Evolutionary conservation across 2,888 invertebrate genomes (phyloP).

Genomic region (Trissolcus brochymenae): DNA sequence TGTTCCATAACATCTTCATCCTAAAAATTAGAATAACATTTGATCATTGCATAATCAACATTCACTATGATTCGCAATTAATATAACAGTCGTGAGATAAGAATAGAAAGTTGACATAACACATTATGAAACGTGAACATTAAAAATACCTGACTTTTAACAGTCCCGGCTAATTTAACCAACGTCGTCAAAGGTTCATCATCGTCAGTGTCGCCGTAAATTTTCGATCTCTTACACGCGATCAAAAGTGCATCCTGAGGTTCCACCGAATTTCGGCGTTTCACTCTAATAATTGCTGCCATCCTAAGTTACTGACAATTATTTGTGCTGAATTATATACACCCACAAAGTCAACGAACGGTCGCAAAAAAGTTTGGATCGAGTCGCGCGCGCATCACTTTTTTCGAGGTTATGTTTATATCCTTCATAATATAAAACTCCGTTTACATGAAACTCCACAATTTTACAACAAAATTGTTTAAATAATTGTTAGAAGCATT

Average conservation of each 20-base stretch:
- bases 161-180: conserved; percentile 85
- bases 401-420: too few species aligned
- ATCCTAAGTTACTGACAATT: conserved; percentile 7
- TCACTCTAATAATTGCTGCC: conserved; percentile 45
- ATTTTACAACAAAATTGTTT: too few species aligned
- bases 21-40: conserved; percentile 69
- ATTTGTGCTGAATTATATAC: background rate
- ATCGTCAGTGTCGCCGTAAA: conserved; percentile 75
- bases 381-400: too few species aligned
- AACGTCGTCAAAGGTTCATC: conserved; percentile 77
- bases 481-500: too few species aligned
- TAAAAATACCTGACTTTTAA: conserved; percentile 79
- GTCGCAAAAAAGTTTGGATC: background rate
- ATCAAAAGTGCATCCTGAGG: conserved; percentile 84
- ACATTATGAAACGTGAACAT: conserved; percentile 63
- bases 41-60: too few species aligned
- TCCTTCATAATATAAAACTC: background rate
- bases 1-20: conserved; percentile 70
- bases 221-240: conserved; percentile 83
- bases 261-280: conserved; percentile 35
- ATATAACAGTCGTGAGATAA: too few species aligned
- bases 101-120: too few species aligned
- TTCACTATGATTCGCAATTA: too few species aligned
- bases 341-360: background rate
- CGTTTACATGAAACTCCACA: background rate